Conservation (phyloP, 35 echinoderm and acorn worm genomes). For the Nesometra sesokonis region DNA sequence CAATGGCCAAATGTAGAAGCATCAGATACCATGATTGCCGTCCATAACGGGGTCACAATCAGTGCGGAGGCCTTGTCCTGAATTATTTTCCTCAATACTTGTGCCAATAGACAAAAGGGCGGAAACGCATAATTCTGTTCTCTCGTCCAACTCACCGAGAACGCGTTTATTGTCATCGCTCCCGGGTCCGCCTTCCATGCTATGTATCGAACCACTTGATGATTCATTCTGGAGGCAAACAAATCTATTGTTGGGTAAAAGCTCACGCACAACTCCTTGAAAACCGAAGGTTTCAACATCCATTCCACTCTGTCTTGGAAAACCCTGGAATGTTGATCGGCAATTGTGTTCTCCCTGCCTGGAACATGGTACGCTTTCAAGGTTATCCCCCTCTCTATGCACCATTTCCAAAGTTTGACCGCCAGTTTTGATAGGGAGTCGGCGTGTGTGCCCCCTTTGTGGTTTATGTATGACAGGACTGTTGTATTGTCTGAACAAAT, state of each 20-base stretch:
- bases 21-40: constrained; percentile 4
- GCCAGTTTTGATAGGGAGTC: background rate
- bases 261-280: background rate
- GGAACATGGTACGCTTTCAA: constrained; percentile 17
- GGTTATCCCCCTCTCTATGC: constrained; percentile 12
- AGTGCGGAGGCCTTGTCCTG: background rate
- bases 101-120: constrained; percentile 13
- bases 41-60: background rate
- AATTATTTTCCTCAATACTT: background rate
- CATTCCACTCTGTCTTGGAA: background rate
- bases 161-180: background rate
- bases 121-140: background rate
- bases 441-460: constrained; percentile 15
- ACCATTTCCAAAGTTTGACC: constrained; percentile 11
- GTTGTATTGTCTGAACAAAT: constrained; percentile 13
- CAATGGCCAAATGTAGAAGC: too few relatives aligned
- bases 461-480: constrained; percentile 5
- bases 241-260: constrained; percentile 15
- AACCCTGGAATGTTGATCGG: background rate
- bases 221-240: constrained; percentile 18
- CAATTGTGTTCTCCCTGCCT: background rate
- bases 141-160: background rate
- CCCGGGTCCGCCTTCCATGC: constrained; percentile 15
- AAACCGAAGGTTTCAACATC: background rate
- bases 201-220: background rate